Base-by-base conservation (phyloP, 2,797 vertebrate species). In the Acrossocheilus fasciatus region DNA sequence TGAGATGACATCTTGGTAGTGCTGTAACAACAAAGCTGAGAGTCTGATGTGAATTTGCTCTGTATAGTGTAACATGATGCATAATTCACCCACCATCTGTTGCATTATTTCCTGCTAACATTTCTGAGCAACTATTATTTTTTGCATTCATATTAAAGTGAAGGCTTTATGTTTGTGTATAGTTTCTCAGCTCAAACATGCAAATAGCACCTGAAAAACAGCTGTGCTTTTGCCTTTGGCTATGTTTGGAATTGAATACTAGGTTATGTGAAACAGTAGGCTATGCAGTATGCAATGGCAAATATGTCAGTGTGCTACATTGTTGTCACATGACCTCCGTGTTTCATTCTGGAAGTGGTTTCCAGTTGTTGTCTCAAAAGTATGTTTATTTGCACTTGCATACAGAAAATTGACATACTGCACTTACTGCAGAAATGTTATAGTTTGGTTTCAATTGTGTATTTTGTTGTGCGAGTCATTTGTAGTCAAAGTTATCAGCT, bases 41-140 rank as follows among this genome's bases (percentile, higher is more conserved):
- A 68, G 64, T 23, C 26, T 78, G 17, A 70, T 73, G 68, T 62
- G 52, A 72, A 26, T 85, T 69, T 78, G 47, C 83, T 79, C 64
- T 47, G 36, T 80, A 81, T 86, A 79, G 76, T 79, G 77, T 26
- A 74, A 73, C 18, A 14, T 47, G 9, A 59, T 87, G 80, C 73
- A 83, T 87, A 83, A 82, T 77, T 87, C 52, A 87, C 62, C 14
- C 26, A 11, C 62, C 62, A 59, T 77, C 86, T 83, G 80, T 78
- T 59, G 50, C 36, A 45, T 45, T 70, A 82, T 86, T 62, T 74
- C 43, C 39, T 70, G 50, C 52, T 41, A 74, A 77, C 43, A 69
- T 76, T 68, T 82, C 39, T 36, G 26, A 80, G 50, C 52, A 23
- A 41, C 30, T 26, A n/a, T 57, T 77, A 17, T 41, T 34, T 74